A percentile compares a stretch with the other conserved stretches of the same genome.
Conservation (phyloP, 2,888 invertebrate genomes). For the Anodontia alba region DNA sequence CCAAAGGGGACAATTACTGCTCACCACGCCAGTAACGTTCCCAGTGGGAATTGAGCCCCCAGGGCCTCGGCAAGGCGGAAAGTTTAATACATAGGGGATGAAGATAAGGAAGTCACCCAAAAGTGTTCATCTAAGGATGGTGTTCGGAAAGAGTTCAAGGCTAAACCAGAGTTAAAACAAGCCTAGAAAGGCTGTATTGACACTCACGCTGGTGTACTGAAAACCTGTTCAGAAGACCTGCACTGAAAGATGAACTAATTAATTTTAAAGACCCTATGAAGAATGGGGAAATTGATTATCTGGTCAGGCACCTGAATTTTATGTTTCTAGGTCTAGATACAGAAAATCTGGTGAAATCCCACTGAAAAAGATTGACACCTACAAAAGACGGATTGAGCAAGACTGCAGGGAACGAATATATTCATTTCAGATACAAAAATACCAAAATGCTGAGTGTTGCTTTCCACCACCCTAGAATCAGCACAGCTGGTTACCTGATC, state of each 20-base stretch:
- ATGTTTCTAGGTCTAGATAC: constrained; percentile 44
- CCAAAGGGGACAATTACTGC: no score
- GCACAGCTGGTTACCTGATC: no score
- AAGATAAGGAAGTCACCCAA: constrained; percentile 14
- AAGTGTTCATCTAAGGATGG: constrained; percentile 22
- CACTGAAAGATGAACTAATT: constrained; percentile 32
- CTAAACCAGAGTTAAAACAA: constrained; percentile 15
- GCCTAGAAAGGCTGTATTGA: constrained; percentile 27
- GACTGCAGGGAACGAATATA: constrained; percentile 35
- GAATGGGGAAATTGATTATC: constrained; percentile 31
- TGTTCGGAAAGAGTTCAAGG: not conserved
- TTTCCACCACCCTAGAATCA: not conserved
- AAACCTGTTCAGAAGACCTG: constrained; percentile 23
- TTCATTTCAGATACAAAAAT: constrained; percentile 49
- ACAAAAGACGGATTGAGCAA: constrained; percentile 14
- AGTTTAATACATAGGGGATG: no score
- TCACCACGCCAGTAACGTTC: no score
- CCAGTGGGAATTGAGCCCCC: no score
- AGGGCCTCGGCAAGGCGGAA: no score
- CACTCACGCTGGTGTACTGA: not conserved
- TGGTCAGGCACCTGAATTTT: constrained; percentile 34
- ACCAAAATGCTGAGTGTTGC: constrained; percentile 34
- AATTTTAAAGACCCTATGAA: constrained; percentile 19
- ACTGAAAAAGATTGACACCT: constrained; percentile 24
- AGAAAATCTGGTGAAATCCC: constrained; percentile 27